Evolutionary conservation across 2,888 invertebrate genomes (phyloP).

Genomic region (Archips crataeganus): DNA sequence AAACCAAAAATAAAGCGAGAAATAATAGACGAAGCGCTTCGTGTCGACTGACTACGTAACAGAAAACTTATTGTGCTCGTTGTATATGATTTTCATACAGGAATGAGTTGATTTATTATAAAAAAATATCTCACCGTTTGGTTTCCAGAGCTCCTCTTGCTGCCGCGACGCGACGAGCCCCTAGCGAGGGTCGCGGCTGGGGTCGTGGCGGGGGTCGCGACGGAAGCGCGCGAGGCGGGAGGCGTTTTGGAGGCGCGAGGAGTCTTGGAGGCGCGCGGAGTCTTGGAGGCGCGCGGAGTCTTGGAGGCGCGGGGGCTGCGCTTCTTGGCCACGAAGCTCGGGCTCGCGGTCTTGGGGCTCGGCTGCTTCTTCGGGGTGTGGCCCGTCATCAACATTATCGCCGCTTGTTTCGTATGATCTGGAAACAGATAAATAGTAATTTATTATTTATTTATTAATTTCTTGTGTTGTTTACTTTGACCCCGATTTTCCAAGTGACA

Average conservation of each 20-base stretch:
- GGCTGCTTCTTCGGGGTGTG: conserved; percentile 62
- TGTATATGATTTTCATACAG: no score
- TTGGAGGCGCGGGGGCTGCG: conserved; percentile 33
- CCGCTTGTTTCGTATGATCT: conserved; percentile 81
- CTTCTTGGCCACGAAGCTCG: neutral
- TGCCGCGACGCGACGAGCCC: no score
- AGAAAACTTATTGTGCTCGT: no score
- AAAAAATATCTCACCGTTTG: no score
- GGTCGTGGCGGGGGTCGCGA: neutral
- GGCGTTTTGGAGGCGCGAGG: conserved; percentile 36
- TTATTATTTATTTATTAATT: no score
- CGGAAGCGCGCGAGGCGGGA: conserved; percentile 16
- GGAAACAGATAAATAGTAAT: neutral
- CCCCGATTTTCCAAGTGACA: no score
- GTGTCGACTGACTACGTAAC: conserved; percentile 9
- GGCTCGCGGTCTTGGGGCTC: conserved; percentile 17
- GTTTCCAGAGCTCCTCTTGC: no score
- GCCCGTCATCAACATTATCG: conserved; percentile 77
- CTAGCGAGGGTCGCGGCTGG: neutral
- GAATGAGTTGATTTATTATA: no score
- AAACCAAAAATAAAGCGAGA: neutral
- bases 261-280: conserved; percentile 28
- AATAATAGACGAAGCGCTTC: conserved; percentile 34
- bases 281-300: conserved; percentile 31
- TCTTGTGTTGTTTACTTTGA: no score